Conservation (phyloP, 1,140 invertebrate species). For the Cydia amplana region DNA sequence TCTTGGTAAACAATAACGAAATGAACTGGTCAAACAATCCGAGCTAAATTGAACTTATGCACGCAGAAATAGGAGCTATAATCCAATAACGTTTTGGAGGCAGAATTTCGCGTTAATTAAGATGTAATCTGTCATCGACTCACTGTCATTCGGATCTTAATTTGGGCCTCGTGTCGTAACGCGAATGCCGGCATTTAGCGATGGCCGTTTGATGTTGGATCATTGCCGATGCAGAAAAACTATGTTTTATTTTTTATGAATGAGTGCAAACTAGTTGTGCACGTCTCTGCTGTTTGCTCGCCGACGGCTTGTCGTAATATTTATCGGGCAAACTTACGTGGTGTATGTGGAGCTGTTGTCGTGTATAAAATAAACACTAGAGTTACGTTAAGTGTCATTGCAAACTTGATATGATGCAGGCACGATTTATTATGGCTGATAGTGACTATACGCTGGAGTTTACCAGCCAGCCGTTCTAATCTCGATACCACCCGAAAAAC, state of each 20-base stretch:
- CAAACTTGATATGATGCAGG: background rate
- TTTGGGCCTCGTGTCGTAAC: conserved; percentile 16
- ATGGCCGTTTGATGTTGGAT: conserved; percentile 23
- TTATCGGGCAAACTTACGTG: conserved; percentile 3
- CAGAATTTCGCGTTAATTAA: conserved; percentile 28
- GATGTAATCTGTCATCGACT: conserved; percentile 29
- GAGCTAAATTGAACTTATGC: background rate
- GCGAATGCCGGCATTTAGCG: background rate
- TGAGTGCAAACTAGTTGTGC: conserved; percentile 10
- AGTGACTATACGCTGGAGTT: too few relatives aligned
- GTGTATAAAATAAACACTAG: background rate
- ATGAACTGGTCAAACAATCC: background rate
- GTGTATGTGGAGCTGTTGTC: conserved; percentile 1
- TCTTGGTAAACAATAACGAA: conserved; percentile 29
- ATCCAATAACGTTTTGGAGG: background rate
- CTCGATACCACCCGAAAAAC: too few relatives aligned
- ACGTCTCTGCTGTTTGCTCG: conserved; percentile 16
- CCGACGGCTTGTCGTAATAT: conserved; percentile 10
- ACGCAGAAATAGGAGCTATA: background rate
- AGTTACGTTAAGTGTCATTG: background rate
- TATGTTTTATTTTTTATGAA: conserved; percentile 27
- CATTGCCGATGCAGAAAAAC: conserved; percentile 24
- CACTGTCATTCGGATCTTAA: conserved; percentile 21
- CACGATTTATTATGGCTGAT: too few relatives aligned
- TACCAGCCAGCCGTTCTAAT: too few relatives aligned